Conservation (phyloP, 2,113 vertebrate species). For the Ifrita kowaldi region DNA sequence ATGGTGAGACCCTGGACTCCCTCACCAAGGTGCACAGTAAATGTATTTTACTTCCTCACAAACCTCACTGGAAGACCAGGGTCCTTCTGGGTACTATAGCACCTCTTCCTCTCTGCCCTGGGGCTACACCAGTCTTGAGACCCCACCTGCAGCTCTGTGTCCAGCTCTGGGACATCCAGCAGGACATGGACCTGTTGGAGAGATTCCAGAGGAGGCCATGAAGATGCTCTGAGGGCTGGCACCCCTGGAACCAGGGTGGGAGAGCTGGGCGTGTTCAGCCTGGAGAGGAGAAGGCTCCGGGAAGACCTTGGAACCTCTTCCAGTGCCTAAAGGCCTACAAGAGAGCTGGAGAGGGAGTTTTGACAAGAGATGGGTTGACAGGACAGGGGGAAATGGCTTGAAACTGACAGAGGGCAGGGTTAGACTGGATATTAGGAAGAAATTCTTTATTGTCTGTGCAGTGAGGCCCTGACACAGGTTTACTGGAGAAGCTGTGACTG, state of each 20-base stretch:
- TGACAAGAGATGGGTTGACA: not conserved
- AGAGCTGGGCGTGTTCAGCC: not conserved
- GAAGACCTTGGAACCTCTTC: not conserved
- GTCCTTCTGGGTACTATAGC: not conserved
- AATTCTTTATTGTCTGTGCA: not conserved
- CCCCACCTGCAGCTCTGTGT: not conserved
- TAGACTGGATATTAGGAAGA: not conserved
- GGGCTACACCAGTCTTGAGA: not conserved
- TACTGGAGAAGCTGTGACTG: not conserved
- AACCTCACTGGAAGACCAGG: not conserved
- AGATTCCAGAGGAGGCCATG: fast-evolving
- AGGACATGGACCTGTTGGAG: not conserved
- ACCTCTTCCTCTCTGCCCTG: not conserved
- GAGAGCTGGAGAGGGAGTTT: not conserved
- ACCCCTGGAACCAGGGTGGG: not conserved
- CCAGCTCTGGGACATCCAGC: not conserved
- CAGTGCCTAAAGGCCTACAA: not conserved
- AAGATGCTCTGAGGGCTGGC: not conserved
- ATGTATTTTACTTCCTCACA: not conserved
- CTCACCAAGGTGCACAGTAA: not conserved
- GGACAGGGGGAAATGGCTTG: not conserved
- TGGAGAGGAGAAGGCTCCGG: not conserved
- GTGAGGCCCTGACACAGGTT: not conserved
- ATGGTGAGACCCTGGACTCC: not conserved
- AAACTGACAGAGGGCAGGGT: not conserved